Evolutionary conservation across 2,888 invertebrate genomes (phyloP), one percentile per base, ranked within the genome.

Genomic region (Periphyllus acericola): DNA sequence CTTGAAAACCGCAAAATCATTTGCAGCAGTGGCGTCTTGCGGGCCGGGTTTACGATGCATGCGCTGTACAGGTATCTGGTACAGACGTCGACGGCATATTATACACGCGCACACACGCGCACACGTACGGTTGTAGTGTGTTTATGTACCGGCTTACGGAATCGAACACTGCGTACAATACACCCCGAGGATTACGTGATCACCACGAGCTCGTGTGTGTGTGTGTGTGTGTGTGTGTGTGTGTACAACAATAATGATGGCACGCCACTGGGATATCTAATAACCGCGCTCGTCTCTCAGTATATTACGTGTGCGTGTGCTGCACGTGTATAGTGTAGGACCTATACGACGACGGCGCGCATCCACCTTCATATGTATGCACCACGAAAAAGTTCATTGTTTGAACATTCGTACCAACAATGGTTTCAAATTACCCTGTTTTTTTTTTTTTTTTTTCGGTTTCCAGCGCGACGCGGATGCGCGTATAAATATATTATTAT

Each of bases 321-420:
- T 46, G 14, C 46, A 2, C 2, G 14, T 46, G 46, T 46, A 14
- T 46, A 46, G 40, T 46, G 46, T 46, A 46, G 4, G 4, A 36
- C 36, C 3, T 36, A 5, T 36, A 6, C 14, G 14, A 14, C 0
- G 3, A 14, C 14, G 6, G 14, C 29, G 25, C 34, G 40, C 36
- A 36, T 66, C 75, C 32, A 25, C 76, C 60, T 76, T 79, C 68
- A 17, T 68, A 79, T 71, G 76, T 84, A 84, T 78, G 78, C 78
- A 34, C 68, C 71, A 79, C 78, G 78, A 85, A 78, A 85, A 85
- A 78, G 85, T 85, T 85, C 85, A 85, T 85, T 85, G 85, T 85
- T 85, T 85, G 72, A 75, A 85, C 78, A 85, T 78, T 84, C 78
- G 78, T 78, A 68, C 34, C 85, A 71, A 85, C 78, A 85, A 85